Evolutionary conservation across 2,888 invertebrate genomes (phyloP), one percentile per base, ranked within the genome.

Genomic region (Xanthorhoe spadicearia): DNA sequence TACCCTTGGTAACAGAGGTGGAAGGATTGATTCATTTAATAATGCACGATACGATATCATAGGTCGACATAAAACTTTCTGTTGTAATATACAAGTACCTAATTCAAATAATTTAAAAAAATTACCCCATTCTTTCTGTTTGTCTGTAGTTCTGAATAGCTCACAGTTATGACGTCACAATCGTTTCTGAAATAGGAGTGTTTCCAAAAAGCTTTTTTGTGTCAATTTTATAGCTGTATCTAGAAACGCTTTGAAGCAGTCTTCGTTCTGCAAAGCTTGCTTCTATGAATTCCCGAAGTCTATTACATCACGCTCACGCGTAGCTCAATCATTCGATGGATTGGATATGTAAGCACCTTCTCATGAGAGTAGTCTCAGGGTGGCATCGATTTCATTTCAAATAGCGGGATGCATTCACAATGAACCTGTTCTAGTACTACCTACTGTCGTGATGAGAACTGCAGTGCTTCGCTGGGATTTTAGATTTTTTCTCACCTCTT

Each of bases 381-480:
- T 43, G 18, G 55, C 60, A 67, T 59, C 58, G 50, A 52, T 56
- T 53, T 48, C 32, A 52, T 56, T 53, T 48, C 32, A 60, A 52
- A 61, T 66, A 67, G 61, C 66, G 66, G 66, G 59, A 59, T 62
- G 51, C 62, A 55, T 59, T 53, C 46, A 62, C 54, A 62, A 66
- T 55, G 62, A 59, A 62, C 58, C 43, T 59, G 52, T 61, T 51
- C 19, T 65, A 57, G 55, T 51, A 60, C 23, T 51, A 60, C 23
- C 23, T 23, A 23, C 60, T 60, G 60, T 60, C 46, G 55, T 60
- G 65, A 56, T 65, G 65, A 46, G 65, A 60, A 65, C 32, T 32
- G 46, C 32, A 46, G 53, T 57, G 53, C 48, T 61, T 57, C 61
- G 52, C 64, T 17, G 15, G 28, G 52, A 64, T 64, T 50, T 54